A percentile compares a stretch with the other conserved stretches of the same genome.
These are phyloP conservation scores for Polypterus senegalus DNA, from an alignment of 2,113 vertebrate genomes.

Conservation along the genomic window DNA sequence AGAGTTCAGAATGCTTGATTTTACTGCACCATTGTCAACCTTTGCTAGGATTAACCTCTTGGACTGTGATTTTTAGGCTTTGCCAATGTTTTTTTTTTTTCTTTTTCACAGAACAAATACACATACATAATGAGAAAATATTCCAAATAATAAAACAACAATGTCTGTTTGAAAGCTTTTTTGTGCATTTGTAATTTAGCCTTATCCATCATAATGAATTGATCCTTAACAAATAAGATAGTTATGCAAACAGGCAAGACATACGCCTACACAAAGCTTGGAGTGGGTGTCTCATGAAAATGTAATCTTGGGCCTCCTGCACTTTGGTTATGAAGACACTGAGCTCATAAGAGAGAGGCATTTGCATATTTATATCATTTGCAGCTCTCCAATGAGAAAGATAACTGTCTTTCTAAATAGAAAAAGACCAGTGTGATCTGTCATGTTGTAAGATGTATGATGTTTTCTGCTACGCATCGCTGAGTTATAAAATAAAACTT, in stretches of 20 bases:
- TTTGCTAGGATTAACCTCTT: too few species aligned
- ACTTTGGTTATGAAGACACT: not conserved
- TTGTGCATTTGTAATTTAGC: not conserved
- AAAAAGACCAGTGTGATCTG: not conserved
- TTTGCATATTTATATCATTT: not conserved
- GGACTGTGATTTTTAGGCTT: too few species aligned
- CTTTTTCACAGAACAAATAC: too few species aligned
- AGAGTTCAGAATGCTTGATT: too few species aligned
- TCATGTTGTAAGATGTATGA: not conserved
- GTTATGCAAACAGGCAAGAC: not conserved
- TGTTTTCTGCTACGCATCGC: too few species aligned
- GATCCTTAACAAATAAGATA: not conserved
- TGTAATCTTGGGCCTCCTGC: not conserved
- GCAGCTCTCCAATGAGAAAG: not conserved
- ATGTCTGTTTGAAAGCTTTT: too few species aligned
- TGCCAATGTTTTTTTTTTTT: too few species aligned
- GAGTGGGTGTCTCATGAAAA: slow-evolving; percentile 2
- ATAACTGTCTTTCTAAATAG: slow-evolving; percentile 2
- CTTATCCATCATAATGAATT: not conserved
- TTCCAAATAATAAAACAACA: too few species aligned
- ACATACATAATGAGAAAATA: too few species aligned
- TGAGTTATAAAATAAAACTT: too few species aligned
- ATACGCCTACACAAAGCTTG: not conserved
- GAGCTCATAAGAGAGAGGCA: not conserved
- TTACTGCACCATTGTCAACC: too few species aligned